phyloP scores from a whole-genome alignment of 1,140 invertebrate genomes.

The Apocrypta bakeri region DNA sequence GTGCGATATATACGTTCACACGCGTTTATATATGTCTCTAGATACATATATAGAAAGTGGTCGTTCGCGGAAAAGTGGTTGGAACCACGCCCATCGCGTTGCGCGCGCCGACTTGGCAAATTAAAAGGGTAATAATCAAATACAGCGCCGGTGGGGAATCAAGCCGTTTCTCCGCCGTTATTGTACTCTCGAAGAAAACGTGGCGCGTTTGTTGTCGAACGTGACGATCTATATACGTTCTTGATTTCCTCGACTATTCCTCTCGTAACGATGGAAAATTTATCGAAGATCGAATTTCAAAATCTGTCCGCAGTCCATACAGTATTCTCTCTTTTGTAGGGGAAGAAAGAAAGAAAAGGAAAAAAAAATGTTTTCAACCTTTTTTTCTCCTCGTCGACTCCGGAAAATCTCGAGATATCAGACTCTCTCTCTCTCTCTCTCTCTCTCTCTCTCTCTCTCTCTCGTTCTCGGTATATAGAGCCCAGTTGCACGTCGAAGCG shows the following conservation, averaged over 20 bases:
- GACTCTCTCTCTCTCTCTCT: constrained; percentile 47
- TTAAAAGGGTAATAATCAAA: constrained; percentile 75
- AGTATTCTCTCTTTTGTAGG: too few relatives aligned
- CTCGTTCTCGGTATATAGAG: too few relatives aligned
- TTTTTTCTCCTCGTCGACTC: constrained; percentile 48
- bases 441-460: constrained; percentile 46
- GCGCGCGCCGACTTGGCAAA: constrained; percentile 54
- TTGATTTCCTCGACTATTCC: too few relatives aligned
- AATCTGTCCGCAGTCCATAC: too few relatives aligned
- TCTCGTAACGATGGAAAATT: too few relatives aligned
- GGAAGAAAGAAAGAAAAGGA: too few relatives aligned
- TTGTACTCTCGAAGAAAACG: constrained; percentile 69
- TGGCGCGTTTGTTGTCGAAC: constrained; percentile 53
- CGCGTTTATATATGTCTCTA: not conserved
- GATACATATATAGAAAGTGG: not conserved
- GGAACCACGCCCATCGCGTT: constrained; percentile 42
- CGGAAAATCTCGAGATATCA: constrained; percentile 16
- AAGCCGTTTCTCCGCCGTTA: constrained; percentile 61
- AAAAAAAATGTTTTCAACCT: not conserved
- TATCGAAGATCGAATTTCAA: too few relatives aligned
- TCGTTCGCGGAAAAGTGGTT: not conserved
- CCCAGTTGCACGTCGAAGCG: constrained; percentile 39
- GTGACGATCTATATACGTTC: too few relatives aligned
- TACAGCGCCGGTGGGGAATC: constrained; percentile 56
- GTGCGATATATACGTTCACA: not conserved